Conservation (phyloP, 1,140 invertebrate species). For the Papilio glaucus region DNA sequence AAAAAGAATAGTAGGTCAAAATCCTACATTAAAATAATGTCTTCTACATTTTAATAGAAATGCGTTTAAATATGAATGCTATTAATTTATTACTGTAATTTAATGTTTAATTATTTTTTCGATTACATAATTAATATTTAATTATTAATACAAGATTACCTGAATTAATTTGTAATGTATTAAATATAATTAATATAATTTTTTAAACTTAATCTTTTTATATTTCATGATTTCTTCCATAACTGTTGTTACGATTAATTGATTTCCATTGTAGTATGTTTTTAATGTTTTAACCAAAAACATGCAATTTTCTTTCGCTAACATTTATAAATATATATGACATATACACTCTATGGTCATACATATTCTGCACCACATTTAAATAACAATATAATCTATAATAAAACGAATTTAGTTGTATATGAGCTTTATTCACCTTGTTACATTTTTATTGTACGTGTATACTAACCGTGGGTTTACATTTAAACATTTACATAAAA, state of each 20-base stretch:
- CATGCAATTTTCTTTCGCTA: too few species aligned
- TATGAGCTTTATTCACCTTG: constrained; percentile 21
- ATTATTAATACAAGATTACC: constrained; percentile 3
- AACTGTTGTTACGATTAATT: neutral
- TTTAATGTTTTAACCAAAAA: too few species aligned
- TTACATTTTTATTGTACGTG: constrained; percentile 10
- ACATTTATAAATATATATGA: neutral
- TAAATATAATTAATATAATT: neutral
- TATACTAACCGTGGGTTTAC: too few species aligned
- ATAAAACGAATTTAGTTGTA: constrained; percentile 35
- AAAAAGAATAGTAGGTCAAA: too few species aligned
- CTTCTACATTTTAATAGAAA: neutral
- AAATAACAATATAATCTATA: constrained; percentile 1
- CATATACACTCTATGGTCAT: neutral
- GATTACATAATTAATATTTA: neutral
- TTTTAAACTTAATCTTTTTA: neutral
- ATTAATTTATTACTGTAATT: neutral
- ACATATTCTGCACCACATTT: neutral
- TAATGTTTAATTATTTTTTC: neutral
- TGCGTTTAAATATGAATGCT: neutral
- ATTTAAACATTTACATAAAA: too few species aligned
- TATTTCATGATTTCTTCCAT: neutral
- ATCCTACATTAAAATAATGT: too few species aligned
- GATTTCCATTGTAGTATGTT: neutral
- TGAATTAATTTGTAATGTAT: neutral